Evolutionary conservation across 2,797 vertebrate species (phyloP).

Genomic region (Aselliscus stoliczkanus): DNA sequence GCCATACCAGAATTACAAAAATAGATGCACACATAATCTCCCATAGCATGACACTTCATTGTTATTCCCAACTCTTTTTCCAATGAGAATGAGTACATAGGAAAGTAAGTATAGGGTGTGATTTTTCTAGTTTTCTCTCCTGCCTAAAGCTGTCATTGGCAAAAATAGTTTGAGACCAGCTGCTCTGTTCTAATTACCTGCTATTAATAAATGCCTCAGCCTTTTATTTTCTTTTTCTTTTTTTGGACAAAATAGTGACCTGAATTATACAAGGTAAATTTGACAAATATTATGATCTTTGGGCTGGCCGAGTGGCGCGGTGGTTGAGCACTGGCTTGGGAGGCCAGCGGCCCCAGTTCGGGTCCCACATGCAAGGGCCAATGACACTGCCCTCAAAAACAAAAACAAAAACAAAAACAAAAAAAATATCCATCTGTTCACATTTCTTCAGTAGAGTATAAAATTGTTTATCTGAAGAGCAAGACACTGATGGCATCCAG

Average conservation of each 20-base stretch:
- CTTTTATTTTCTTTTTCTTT: background rate
- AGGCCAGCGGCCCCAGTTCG: too few relatives aligned
- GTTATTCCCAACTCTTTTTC: background rate
- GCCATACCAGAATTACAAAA: background rate
- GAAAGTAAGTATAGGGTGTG: background rate
- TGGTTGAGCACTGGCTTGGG: too few relatives aligned
- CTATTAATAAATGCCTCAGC: background rate
- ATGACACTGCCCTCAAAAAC: too few relatives aligned
- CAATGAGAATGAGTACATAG: background rate
- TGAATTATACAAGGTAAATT: background rate
- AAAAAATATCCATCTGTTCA: background rate
- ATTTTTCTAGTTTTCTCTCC: background rate
- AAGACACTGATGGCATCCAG: background rate
- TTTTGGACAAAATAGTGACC: background rate
- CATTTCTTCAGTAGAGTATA: background rate
- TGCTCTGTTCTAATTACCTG: background rate
- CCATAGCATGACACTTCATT: background rate
- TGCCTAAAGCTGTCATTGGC: background rate
- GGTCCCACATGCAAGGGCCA: too few relatives aligned
- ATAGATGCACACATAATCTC: background rate
- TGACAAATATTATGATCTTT: constrained; percentile 6
- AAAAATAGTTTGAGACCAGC: background rate
- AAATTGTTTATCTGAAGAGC: background rate
- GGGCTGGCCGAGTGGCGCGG: too few relatives aligned
- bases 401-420: too few relatives aligned